Percentiles rank a stretch among this genome's conserved stretches.
phyloP scores from a whole-genome alignment of 2,113 vertebrate genomes.

The Mobula birostris region DNA sequence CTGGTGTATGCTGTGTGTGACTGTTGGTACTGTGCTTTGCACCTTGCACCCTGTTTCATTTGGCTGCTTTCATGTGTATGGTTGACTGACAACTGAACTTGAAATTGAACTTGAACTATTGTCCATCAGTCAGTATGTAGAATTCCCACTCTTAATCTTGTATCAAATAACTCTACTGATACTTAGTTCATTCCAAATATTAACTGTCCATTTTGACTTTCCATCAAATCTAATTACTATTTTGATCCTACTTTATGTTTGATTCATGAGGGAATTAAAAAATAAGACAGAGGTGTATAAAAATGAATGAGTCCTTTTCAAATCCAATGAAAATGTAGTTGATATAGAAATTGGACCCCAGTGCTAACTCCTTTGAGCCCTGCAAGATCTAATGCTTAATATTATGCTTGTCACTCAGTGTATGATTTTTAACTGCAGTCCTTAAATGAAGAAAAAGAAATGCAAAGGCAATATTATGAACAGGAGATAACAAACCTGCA shows the following conservation, averaged over 20 bases:
- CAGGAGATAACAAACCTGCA: constrained; percentile 74
- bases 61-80: no score
- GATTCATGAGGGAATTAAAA: neutral
- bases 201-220: neutral
- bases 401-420: neutral
- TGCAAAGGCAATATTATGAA: constrained; percentile 72
- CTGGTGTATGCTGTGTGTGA: no score
- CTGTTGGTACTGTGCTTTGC: no score
- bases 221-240: neutral
- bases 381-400: neutral
- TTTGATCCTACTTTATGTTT: neutral
- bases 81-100: no score
- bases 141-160: neutral
- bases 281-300: neutral
- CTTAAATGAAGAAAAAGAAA: constrained; percentile 77
- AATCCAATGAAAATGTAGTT: neutral
- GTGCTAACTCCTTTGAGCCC: neutral
- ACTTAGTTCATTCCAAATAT: neutral
- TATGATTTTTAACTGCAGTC: constrained; percentile 57
- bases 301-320: neutral
- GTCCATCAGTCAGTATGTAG: neutral
- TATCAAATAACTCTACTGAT: neutral
- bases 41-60: no score
- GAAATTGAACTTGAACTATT: neutral
- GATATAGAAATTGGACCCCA: neutral